Base-by-base conservation (phyloP, 2,888 invertebrate species). In the Cephus runcator region DNA sequence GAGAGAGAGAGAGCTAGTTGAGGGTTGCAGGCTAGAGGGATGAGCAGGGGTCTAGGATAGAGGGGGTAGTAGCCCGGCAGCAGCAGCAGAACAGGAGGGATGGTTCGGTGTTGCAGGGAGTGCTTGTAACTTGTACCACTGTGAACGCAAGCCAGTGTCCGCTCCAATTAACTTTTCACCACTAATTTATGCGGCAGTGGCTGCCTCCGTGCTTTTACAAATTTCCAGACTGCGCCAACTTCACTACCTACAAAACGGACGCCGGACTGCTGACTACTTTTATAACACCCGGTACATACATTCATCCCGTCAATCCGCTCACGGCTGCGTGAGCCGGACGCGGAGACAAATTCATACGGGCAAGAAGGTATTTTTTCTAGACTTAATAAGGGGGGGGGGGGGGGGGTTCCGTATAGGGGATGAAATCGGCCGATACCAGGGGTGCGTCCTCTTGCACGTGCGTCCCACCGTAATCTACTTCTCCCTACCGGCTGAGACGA, bases 101-200 rank as follows among this genome's bases (percentile, higher is more conserved):
- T 36, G 76, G 34, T 33, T 73, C 56, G 76, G 15, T 69, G 74
- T 73, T 74, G 69, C 69, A 71, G 75, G 69, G 76, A 85, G 82
- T 79, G 81, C 84, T 87, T 87, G 89, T 88, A 89, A 88, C 88
- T 89, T 88, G 89, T 88, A 88, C 87, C 86, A 85, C 84, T 87
- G 89, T 84, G 87, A 89, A 88, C 86, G 87, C 87, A 84, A 87
- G 85, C 87, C 88, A 87, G 84, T 88, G 89, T 90, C 88, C 88
- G 90, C 88, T 89, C 90, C 89, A 91, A 91, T 91, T 90, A 91
- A 91, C 90, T 90, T 91, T 90, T 90, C 89, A 87, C 89, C 89
- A 87, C 89, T 90, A 90, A 91, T 91, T 90, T 90, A 90, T 90
- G 88, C 89, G 85, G 84, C 83, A 79, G 84, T 77, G 79, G 73